phyloP scores from a whole-genome alignment of 2,797 vertebrate genomes.

The Euthynnus affinis region DNA sequence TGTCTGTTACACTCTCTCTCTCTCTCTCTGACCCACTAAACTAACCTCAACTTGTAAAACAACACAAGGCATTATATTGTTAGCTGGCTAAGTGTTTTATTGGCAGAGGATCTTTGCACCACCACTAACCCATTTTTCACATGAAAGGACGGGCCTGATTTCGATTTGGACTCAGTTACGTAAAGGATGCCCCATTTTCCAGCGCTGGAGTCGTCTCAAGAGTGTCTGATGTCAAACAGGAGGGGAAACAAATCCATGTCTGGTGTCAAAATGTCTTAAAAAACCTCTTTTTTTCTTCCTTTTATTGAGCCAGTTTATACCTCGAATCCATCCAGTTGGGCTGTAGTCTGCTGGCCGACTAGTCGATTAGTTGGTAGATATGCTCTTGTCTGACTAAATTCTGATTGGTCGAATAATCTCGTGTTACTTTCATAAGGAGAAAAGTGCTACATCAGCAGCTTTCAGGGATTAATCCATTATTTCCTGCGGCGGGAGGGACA shows the following conservation, averaged over 20 bases:
- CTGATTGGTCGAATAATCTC: no score
- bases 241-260: neutral
- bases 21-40: conserved; percentile 18
- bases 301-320: neutral
- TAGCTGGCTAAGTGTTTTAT: neutral
- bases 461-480: no score
- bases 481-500: no score
- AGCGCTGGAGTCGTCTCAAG: neutral
- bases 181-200: neutral
- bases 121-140: conserved; percentile 2
- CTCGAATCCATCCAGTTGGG: conserved; percentile 10
- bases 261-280: neutral
- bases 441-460: no score
- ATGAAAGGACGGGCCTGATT: conserved; percentile 14
- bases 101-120: conserved; percentile 9
- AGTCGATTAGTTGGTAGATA: no score
- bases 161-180: neutral
- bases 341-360: no score
- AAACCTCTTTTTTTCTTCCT: neutral
- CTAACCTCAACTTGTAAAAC: conserved; percentile 41
- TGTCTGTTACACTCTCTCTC: neutral
- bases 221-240: neutral
- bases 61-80: neutral
- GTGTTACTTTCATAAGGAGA: no score
- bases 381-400: no score